These are phyloP conservation scores for Drymodes brunneopygia DNA, from an alignment of 2,113 vertebrate genomes.

Conservation along the genomic window DNA sequence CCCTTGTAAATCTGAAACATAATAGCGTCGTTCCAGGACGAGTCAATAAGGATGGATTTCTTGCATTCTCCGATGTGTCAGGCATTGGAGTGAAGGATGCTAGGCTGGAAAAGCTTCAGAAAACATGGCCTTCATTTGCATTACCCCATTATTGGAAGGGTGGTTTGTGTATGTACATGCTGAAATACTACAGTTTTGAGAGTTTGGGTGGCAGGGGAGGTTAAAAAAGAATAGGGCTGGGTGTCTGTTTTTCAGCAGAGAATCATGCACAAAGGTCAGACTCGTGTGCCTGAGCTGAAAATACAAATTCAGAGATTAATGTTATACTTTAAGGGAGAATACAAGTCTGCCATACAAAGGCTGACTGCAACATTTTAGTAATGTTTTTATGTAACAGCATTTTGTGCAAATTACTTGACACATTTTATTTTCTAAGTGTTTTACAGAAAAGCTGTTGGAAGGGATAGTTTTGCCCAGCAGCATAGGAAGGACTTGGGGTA, in stretches of 20 bases:
- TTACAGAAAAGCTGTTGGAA: not conserved
- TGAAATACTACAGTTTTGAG: not conserved
- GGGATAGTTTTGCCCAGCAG: not conserved
- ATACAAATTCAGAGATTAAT: not conserved
- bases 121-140: not conserved
- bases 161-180: not conserved
- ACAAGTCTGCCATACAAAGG: not conserved
- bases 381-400: not conserved
- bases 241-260: not conserved
- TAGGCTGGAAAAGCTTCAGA: not conserved
- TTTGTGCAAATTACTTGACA: not conserved
- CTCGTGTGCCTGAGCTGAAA: not conserved
- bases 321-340: not conserved
- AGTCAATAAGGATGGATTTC: constrained; percentile 61
- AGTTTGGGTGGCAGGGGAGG: not conserved
- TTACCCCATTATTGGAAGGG: not conserved
- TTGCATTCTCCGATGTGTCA: not conserved
- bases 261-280: not conserved
- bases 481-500: not conserved
- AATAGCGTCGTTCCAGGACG: constrained; percentile 66
- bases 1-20: constrained; percentile 75
- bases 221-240: not conserved
- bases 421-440: not conserved
- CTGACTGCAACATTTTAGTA: not conserved
- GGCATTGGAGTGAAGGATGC: not conserved